These are phyloP conservation scores for Taurulus bubalis DNA, from an alignment of 2,113 vertebrate genomes.

Conservation along the genomic window DNA sequence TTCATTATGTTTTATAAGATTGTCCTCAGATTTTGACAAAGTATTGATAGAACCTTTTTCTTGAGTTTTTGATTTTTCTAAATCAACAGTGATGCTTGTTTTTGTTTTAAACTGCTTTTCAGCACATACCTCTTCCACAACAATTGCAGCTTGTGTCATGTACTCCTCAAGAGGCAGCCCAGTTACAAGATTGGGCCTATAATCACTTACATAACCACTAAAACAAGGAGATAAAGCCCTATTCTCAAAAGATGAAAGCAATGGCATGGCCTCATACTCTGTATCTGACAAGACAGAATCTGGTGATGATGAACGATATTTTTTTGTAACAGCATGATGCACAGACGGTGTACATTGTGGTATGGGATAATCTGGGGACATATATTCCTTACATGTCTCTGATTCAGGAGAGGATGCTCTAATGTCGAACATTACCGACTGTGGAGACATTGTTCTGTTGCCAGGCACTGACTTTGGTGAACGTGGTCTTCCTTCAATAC, in stretches of 20 bases:
- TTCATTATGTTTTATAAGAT: background rate
- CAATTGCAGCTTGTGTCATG: background rate
- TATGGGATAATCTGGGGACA: conserved; percentile 28
- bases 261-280: conserved; percentile 22
- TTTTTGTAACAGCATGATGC: conserved; percentile 6
- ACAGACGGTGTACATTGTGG: background rate
- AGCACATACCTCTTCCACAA: background rate
- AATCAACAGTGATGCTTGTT: background rate
- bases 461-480: conserved; percentile 21
- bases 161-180: background rate
- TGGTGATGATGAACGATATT: conserved; percentile 27
- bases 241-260: conserved; percentile 36
- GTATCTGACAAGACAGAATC: conserved; percentile 58
- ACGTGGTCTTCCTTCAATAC: conserved; percentile 25
- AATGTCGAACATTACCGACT: background rate
- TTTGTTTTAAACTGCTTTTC: conserved; percentile 16
- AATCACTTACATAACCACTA: conserved; percentile 36
- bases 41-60: background rate
- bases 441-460: conserved; percentile 18
- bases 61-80: conserved; percentile 14
- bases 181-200: conserved; percentile 3
- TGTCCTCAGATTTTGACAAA: background rate
- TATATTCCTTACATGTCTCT: conserved; percentile 4
- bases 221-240: conserved; percentile 62
- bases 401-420: conserved; percentile 24